Evolutionary conservation across 1,140 invertebrate species (phyloP), one percentile per base, ranked within the genome.

Genomic region (Tetranychus urticae): DNA sequence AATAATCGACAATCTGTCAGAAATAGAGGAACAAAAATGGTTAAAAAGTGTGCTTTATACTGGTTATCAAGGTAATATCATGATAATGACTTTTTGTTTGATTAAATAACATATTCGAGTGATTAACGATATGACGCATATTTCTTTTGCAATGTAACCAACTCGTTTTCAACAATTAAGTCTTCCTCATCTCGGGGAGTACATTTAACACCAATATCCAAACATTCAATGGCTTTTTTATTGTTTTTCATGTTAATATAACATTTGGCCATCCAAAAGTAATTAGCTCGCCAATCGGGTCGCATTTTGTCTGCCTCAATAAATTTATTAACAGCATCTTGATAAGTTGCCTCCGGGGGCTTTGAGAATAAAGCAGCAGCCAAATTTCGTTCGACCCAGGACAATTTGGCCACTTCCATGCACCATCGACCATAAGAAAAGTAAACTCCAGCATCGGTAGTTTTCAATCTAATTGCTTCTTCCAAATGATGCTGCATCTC

Each of bases 341-440:
- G 72, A 61, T 78, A 77, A 0, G 79, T 79, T 2, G 78, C 75
- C 64, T 70, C 74, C 37, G 83, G 83, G 48, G 80, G 75, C 59
- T 80, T 77, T 7, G 77, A 78, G 74, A 80, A 84, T n/a, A 87
- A 69, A n/a, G 82, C 77, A 35, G 78, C 69, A 14, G 83, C 84
- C 36, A 83, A 76, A 72, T 82, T 83, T 63, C 79, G 75, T 69
- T 86, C 81, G 46, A 84, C 65, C 82, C 82, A 84, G 14, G 77
- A 75, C 59, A 84, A 71, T 66, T 71, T 74, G 42, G 79, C 75
- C 14, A 62, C 56, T 45, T 62, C 61, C 14, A 58, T 50, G 33
- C 56, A 62, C 56, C 56, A 62, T 23, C 56, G 56, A 42, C 61
- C 61, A 23, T 50, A 62, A 12, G 54, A 47, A 14, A n/a, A 42